Evolutionary conservation across 2,888 invertebrate genomes (phyloP), one percentile per base, ranked within the genome.

Genomic region (Spilarctia lutea): DNA sequence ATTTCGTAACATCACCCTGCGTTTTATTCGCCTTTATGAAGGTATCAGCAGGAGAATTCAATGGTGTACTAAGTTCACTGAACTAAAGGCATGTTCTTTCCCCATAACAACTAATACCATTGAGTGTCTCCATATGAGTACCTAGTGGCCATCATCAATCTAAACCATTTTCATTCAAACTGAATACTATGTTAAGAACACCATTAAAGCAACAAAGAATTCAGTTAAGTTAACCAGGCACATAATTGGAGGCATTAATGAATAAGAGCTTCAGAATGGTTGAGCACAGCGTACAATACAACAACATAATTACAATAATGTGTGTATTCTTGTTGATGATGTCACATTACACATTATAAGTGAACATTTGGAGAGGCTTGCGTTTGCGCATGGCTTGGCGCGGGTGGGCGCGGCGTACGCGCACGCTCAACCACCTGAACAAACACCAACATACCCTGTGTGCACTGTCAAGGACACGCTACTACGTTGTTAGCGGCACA

Each of bases 251-350:
- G 66, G 60, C 71, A 74, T 71, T 71, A 67, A 67, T 67, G 45
- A 56, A 74, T 70, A 69, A 67, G 70, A 74, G 70, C 67, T 60
- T 74, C 45, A n/a, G 66, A 74, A 74, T 71, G 66, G 71, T 42
- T 60, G 67, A 45, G 71, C 63, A 48, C 20, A 68, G 35, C 42
- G 65, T 65, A 75, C 68, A 75, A 75, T 72, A 72, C 45, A 66
- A 48, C 39, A 24, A 72, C 68, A 72, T 70, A 70, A 75, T 76
- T 76, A 76, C 71, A 74, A 78, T 83, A 83, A 83, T 85, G 83
- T 78, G 85, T 76, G 75, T 83, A 83, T 83, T 85, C 76, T 81
- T 81, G 79, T 78, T 65, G 83, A 79, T 83, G 83, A 84, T 81
- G 83, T 83, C 83, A 83, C 81, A 78, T 72, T 75, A 76, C 78